Conservation (phyloP, 1,140 invertebrate species). For the Drosophila paulistorum region DNA sequence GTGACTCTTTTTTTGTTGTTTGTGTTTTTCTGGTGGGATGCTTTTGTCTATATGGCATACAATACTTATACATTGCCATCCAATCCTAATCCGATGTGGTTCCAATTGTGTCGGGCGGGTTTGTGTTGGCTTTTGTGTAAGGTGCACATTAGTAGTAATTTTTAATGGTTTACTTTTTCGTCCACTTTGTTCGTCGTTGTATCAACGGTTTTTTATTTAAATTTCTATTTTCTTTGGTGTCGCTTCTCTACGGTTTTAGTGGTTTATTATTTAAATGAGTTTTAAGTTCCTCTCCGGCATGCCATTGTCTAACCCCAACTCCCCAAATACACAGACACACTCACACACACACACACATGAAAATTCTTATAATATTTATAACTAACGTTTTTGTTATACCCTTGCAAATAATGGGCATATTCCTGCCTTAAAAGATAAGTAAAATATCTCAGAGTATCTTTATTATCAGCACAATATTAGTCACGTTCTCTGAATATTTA, state of each 20-base stretch:
- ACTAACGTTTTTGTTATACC: slow-evolving; percentile 10
- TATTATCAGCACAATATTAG: too few species aligned
- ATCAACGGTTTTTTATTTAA: slow-evolving; percentile 73
- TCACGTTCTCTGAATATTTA: too few species aligned
- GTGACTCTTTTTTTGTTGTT: slow-evolving; percentile 59
- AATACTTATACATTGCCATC: not conserved
- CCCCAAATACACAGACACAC: not conserved
- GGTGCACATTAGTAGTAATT: slow-evolving; percentile 82
- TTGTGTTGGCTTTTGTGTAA: slow-evolving; percentile 64
- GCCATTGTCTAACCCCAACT: slow-evolving; percentile 28
- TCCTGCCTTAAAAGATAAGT: too few species aligned
- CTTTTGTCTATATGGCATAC: slow-evolving; percentile 51
- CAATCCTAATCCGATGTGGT: slow-evolving; percentile 32
- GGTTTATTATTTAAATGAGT: slow-evolving; percentile 79
- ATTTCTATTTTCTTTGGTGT: slow-evolving; percentile 53
- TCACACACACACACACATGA: not conserved
- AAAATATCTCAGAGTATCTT: too few species aligned
- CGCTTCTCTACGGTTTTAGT: slow-evolving; percentile 65
- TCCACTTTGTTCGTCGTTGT: slow-evolving; percentile 64
- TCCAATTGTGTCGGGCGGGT: slow-evolving; percentile 26
- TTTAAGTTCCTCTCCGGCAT: slow-evolving; percentile 16
- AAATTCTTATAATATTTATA: not conserved
- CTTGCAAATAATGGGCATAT: not conserved
- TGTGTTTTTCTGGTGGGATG: slow-evolving; percentile 19
- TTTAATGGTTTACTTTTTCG: slow-evolving; percentile 79